phyloP scores from a whole-genome alignment of 2,113 vertebrate genomes.

The Potamarius usumacintae region DNA sequence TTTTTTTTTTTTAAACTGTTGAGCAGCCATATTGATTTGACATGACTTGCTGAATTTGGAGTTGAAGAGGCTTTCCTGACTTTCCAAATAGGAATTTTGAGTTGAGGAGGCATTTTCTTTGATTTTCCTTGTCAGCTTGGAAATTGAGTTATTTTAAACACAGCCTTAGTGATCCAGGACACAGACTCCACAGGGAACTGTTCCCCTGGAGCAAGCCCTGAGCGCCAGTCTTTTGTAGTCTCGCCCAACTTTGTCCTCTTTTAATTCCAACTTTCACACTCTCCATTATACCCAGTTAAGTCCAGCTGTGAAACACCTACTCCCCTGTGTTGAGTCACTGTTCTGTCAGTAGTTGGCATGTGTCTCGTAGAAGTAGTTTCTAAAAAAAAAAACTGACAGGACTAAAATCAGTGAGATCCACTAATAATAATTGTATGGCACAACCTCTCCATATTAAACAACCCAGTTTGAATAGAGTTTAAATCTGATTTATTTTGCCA shows the following conservation, averaged over 20 bases:
- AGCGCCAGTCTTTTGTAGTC: constrained; percentile 18
- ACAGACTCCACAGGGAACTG: constrained; percentile 6
- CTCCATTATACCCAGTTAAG: not conserved
- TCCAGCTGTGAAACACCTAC: not conserved
- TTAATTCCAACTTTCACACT: constrained; percentile 21
- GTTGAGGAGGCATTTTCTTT: not conserved
- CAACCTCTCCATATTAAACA: not conserved
- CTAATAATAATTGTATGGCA: not conserved
- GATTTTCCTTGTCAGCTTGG: too few species aligned
- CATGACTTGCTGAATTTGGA: too few species aligned
- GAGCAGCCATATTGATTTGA: not conserved
- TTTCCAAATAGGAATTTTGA: not conserved
- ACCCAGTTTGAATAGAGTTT: not conserved
- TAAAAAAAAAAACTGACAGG: not conserved
- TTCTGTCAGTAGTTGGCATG: not conserved
- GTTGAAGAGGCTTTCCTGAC: too few species aligned
- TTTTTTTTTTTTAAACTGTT: not conserved
- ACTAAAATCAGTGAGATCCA: not conserved
- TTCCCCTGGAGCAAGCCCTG: not conserved
- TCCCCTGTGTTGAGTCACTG: not conserved
- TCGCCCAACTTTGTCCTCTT: not conserved
- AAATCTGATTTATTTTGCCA: not conserved
- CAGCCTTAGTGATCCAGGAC: not conserved
- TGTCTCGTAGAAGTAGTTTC: not conserved
- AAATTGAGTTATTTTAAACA: not conserved